Evolutionary conservation across 2,113 vertebrate species (phyloP).

Genomic region (Chascanopsetta lugubris): DNA sequence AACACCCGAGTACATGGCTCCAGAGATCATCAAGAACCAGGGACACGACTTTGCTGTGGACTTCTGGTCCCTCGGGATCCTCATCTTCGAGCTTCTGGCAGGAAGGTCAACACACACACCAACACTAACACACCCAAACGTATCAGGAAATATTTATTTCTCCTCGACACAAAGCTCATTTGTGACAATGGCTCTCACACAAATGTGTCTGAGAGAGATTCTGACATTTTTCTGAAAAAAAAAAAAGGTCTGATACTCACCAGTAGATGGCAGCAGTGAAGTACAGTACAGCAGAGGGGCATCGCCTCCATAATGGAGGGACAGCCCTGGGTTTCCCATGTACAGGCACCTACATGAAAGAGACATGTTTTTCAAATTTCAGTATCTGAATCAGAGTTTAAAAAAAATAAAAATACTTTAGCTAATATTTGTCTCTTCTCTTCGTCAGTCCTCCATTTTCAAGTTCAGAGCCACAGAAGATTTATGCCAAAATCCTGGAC

Average conservation of each 20-base stretch:
- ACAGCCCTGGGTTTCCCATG: too few relatives aligned
- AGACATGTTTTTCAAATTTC: neutral
- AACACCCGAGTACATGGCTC: slow-evolving; percentile 86
- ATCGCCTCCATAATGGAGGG: too few relatives aligned
- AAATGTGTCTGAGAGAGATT: neutral
- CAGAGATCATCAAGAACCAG: slow-evolving; percentile 87
- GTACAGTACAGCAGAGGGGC: too few relatives aligned
- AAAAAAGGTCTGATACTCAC: neutral
- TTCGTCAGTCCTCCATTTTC: slow-evolving; percentile 84
- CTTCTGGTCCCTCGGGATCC: slow-evolving; percentile 86
- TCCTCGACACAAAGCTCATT: neutral
- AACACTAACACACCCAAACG: neutral
- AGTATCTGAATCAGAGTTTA: too few relatives aligned
- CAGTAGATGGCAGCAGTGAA: slow-evolving; percentile 67
- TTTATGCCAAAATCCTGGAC: slow-evolving; percentile 84
- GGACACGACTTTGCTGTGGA: slow-evolving; percentile 86
- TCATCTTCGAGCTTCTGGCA: slow-evolving; percentile 83
- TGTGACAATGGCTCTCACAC: neutral
- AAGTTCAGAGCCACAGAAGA: slow-evolving; percentile 84
- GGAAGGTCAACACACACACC: slow-evolving; percentile 76
- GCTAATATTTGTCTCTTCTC: slow-evolving; percentile 17
- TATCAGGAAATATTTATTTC: neutral
- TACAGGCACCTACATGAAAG: neutral
- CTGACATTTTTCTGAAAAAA: too few relatives aligned
- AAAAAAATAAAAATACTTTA: neutral